Evolutionary conservation across 2,113 vertebrate species (phyloP), one percentile per base, ranked within the genome.

Genomic region (Falco punctatus): DNA sequence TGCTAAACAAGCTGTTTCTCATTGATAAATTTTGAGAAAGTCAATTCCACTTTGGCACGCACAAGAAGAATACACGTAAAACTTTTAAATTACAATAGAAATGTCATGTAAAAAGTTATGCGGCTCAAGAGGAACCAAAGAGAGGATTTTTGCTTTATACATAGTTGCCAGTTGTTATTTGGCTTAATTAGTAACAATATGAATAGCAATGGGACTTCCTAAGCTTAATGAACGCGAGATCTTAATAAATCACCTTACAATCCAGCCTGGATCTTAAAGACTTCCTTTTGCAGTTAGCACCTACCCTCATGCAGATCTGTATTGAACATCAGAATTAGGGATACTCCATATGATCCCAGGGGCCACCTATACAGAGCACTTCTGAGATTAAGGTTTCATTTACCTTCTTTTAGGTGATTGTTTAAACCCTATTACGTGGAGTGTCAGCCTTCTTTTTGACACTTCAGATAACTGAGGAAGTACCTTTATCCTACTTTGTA

Each of bases 1-100:
- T 97, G 70, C 86, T 97, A 98, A 97, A 97, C 94, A 98, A 96
- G 89, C 93, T 97, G 89, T 78, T 97, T 96, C 78, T 96, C 78
- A 89, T 88, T 96, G 96, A 98, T 97, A 96, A 96, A 97, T 93
- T 90, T 95, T 67, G 82, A 91, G 80, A 85, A 96, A 96, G 77
- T 77, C 75, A 71, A 52, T 79, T 97, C 88, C 49, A 95, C 44
- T 86, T 95, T 52, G 86, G 72, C 88, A 94, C 1, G 2, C 67
- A 79, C 42, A 92, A 96, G 93, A 94, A 95, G 90, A 96, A 84
- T 27, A 51, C 59, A 77, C 65, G 84, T 70, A 54, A 61, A 96
- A 96, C 40, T 96, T 97, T 84, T 42, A 95, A 90, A 90, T 49
- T 94, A 71, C 33, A 86, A 64, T 84, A 19, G 69, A 87, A 13